These are phyloP conservation scores for Dusona sp. DNA, from an alignment of 2,888 invertebrate genomes.

Conservation along the genomic window DNA sequence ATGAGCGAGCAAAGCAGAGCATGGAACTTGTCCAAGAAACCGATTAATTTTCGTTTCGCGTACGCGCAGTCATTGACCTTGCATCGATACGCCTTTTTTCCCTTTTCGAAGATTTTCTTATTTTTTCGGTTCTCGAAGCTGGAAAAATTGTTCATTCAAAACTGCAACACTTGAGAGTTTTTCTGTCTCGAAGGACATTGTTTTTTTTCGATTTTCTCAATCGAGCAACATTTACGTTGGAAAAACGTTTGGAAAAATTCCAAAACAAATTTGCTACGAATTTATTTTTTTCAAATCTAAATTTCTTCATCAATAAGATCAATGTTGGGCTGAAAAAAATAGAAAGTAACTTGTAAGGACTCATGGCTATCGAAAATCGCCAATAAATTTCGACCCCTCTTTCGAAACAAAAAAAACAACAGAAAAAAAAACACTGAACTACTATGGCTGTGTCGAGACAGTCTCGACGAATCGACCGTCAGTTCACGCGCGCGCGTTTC, in stretches of 20 bases:
- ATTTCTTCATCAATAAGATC: not conserved
- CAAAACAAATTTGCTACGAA: not conserved
- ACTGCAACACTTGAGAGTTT: not conserved
- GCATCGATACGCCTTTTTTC: not conserved
- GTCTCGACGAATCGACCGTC: conserved; percentile 9
- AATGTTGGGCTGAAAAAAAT: not conserved
- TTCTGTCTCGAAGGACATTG: not conserved
- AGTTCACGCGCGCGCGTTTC: conserved; percentile 8
- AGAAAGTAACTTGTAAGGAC: not conserved
- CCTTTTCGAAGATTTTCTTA: not conserved
- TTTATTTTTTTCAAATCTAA: not conserved
- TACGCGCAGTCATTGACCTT: conserved; percentile 13
- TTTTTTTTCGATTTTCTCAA: not conserved
- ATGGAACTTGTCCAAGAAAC: not conserved
- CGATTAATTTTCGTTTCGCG: conserved; percentile 39
- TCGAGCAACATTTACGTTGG: not conserved
- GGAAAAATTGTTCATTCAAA: not conserved
- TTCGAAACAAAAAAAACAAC: not conserved
- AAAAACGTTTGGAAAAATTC: not conserved
- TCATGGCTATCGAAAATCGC: conserved; percentile 1
- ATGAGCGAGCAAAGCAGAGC: conserved; percentile 56
- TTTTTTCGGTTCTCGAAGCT: not conserved
- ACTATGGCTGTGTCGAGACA: conserved; percentile 9
- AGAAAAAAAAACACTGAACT: not conserved
- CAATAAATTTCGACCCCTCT: not conserved